These are phyloP conservation scores for Calyptomena viridis DNA, from an alignment of 2,113 vertebrate genomes.

Conservation along the genomic window DNA sequence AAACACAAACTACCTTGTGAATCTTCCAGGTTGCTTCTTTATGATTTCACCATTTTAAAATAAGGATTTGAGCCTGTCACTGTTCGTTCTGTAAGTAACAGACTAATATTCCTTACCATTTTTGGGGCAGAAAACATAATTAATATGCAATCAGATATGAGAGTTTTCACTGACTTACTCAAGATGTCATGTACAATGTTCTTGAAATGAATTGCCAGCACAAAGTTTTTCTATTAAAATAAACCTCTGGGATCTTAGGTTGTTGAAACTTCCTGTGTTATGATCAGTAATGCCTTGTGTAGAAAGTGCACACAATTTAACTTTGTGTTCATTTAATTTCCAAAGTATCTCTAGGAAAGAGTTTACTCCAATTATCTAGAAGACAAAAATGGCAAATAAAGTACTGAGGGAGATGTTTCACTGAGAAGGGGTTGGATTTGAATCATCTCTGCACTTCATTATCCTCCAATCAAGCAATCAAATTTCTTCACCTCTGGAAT, in stretches of 20 bases:
- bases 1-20: background rate
- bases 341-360: slow-evolving; percentile 14
- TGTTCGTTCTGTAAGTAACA: background rate
- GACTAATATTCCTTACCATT: background rate
- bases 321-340: slow-evolving; percentile 46
- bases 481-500: slow-evolving; percentile 81
- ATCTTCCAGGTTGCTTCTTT: background rate
- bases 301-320: background rate
- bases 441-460: slow-evolving; percentile 75
- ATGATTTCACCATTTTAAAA: background rate
- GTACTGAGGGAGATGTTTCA: slow-evolving; percentile 23
- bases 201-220: background rate
- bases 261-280: background rate
- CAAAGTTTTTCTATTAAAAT: slow-evolving; percentile 23
- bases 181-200: background rate
- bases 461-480: slow-evolving; percentile 77
- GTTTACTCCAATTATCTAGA: slow-evolving; percentile 56
- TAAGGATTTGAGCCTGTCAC: background rate
- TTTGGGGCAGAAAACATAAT: background rate
- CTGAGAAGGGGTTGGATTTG: slow-evolving; percentile 60
- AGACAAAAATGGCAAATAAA: slow-evolving; percentile 55
- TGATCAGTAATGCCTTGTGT: background rate
- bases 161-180: background rate
- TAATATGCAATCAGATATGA: background rate
- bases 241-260: background rate